Evolutionary conservation across 1,140 invertebrate species (phyloP).

Genomic region (Vanessa atalanta): DNA sequence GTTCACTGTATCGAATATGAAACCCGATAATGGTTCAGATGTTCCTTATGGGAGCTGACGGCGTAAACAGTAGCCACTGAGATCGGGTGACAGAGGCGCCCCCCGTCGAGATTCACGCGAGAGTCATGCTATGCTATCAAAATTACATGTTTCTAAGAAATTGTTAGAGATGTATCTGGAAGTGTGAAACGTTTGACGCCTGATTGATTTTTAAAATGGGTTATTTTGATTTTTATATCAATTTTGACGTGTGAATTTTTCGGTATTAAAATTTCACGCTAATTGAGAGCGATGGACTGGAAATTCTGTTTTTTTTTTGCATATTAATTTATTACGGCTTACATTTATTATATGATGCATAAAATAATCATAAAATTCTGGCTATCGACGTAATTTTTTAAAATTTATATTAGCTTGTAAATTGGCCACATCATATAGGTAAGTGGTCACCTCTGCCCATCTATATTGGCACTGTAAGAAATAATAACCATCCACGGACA

Average conservation of each 20-base stretch:
- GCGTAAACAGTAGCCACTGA: slow-evolving; percentile 69
- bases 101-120: slow-evolving; percentile 51
- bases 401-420: no score
- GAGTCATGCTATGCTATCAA: slow-evolving; percentile 30
- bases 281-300: background rate
- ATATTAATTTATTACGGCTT: background rate
- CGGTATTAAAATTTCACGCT: background rate
- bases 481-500: no score
- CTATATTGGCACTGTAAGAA: no score
- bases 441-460: no score
- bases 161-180: slow-evolving; percentile 19
- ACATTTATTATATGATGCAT: no score
- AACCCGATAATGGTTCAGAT: slow-evolving; percentile 56
- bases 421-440: no score
- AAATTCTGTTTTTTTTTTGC: background rate
- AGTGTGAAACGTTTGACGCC: slow-evolving; percentile 42
- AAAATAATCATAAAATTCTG: no score
- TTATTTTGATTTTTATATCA: slow-evolving; percentile 17
- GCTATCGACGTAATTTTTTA: no score
- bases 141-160: slow-evolving; percentile 38
- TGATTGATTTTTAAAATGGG: slow-evolving; percentile 10
- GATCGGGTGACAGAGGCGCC: slow-evolving; percentile 65
- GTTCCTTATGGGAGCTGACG: slow-evolving; percentile 52
- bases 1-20: slow-evolving; percentile 66
- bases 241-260: background rate